Base-by-base conservation (phyloP, 2,888 invertebrate genomes). In the Desoria tigrina region DNA sequence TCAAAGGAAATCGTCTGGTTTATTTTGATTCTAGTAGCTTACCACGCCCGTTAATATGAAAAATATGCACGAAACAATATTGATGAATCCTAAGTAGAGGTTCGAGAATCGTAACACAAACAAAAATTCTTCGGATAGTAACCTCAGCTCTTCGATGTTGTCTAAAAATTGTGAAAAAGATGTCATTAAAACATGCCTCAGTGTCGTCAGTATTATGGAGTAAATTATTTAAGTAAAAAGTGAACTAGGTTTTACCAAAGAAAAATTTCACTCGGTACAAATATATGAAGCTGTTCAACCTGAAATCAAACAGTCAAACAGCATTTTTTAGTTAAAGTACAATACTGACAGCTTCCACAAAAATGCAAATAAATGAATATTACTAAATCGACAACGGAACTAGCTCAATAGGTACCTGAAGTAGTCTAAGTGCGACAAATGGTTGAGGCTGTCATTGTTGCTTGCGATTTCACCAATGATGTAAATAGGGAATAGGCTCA, bases 71-170 rank as follows among this genome's bases (percentile, higher is more conserved):
- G 67, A 57, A 11, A 69, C 64, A 2, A 66, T 14, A 21, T 69
- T 69, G 21, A 72, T 66, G 45, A 69, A 72, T 0, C 23, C 65
- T 1, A 75, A 18, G 50, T 73, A 73, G 14, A 59, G 18, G 9
- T 66, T 67, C 4, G 70, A 42, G 58, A 73, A 74, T 16, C 60
- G 63, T 53, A 71, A 58, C 2, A 70, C 21, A 24, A 73, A 74
- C 0, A 71, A 23, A 1, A 61, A 16, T 24, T 59, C 61, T 55
- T 72, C 71, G 11, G n/a, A n/a, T n/a, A n/a, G n/a, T n/a, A n/a
- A n/a, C 39, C 16, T 66, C 50, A 16, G 58, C 58, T 42, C 45
- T 61, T 3, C 64, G 63, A 24, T 72, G 67, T 18, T 51, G 42
- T n/a, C 67, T 42, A 14, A 72, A 49, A 11, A 54, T 37, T n/a